Evolutionary conservation across 2,113 vertebrate genomes (phyloP), one percentile per base, ranked within the genome.

Genomic region (Dipodomys stephensi): DNA sequence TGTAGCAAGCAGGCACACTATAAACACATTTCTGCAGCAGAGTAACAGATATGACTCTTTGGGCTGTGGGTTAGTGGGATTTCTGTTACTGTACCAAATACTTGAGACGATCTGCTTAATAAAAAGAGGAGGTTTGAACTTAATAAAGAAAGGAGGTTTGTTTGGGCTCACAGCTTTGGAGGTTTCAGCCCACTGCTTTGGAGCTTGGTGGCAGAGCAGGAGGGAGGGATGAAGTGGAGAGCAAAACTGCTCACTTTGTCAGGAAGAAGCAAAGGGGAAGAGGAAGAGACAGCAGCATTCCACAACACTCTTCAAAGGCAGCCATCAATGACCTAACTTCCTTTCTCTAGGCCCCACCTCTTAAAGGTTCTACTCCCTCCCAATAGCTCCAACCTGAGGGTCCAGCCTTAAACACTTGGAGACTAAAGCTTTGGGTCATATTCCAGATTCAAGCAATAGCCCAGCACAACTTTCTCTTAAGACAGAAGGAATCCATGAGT

Each of bases 381-480:
- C 13, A 85, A 12, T 23, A 32, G 35, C 25, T 13, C 20, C 19
- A 10, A 46, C n/a, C 49, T 72, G 49, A 15, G n/a, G 30, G 35
- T 49, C n/a, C 57, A 32, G 7, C 7, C 3, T 85, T 85, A 35
- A 23, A 72, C 53, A 60, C 53, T 57, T 62, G 49, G 27, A 19
- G 3, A 87, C 10, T 65, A 16, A 65, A 4, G 20, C 39, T 65
- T 65, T 27, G 13, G 25, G 19, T 10, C 39, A n/a, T 46, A 49
- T 57, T 30, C 19, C 0, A 74, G 44, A 32, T 67, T 20, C 67
- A 80, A 23, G 73, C 35, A 8, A 35, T 0, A 87, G 30, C n/a
- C 2, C 4, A 23, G 23, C 35, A 91, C 91, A 89, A 76, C 60
- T 88, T 28, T 92, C 53, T 93, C 57, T 85, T 82, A 46, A 90